phyloP scores from a whole-genome alignment of 2,888 invertebrate species.

The Cephus nigrinus region DNA sequence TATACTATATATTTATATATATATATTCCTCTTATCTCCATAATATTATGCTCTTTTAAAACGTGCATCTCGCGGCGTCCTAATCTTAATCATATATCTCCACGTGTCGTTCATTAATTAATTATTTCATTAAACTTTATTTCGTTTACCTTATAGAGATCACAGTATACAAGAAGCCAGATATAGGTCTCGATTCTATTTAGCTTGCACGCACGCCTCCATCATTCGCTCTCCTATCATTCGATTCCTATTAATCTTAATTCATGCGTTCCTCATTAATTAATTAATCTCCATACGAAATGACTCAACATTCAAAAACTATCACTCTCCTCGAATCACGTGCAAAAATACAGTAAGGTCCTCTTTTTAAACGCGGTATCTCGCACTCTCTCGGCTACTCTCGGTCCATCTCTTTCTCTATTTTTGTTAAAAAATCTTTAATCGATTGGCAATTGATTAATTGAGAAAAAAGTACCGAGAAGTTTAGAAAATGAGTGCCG shows the following conservation, averaged over 20 bases:
- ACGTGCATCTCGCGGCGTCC: slow-evolving; percentile 24
- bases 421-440: slow-evolving; percentile 24
- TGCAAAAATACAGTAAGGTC: background rate
- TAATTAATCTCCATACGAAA: slow-evolving; percentile 17
- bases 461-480: slow-evolving; percentile 11
- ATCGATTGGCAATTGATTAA: slow-evolving; percentile 8
- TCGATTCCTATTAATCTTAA: background rate
- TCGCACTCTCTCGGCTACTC: background rate
- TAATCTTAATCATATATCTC: slow-evolving; percentile 30
- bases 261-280: slow-evolving; percentile 20
- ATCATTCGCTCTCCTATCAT: slow-evolving; percentile 36
- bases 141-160: slow-evolving; percentile 62
- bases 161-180: slow-evolving; percentile 66
- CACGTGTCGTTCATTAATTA: slow-evolving; percentile 34
- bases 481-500: slow-evolving; percentile 9
- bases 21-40: slow-evolving; percentile 36
- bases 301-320: background rate
- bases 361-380: background rate
- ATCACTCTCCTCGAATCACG: background rate
- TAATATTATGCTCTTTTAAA: slow-evolving; percentile 45
- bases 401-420: background rate
- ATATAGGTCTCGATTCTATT: slow-evolving; percentile 59
- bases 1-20: slow-evolving; percentile 21
- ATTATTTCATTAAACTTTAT: slow-evolving; percentile 45
- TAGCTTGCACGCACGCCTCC: slow-evolving; percentile 6